phyloP scores from a whole-genome alignment of 2,113 vertebrate species.

The Engystomops pustulosus region DNA sequence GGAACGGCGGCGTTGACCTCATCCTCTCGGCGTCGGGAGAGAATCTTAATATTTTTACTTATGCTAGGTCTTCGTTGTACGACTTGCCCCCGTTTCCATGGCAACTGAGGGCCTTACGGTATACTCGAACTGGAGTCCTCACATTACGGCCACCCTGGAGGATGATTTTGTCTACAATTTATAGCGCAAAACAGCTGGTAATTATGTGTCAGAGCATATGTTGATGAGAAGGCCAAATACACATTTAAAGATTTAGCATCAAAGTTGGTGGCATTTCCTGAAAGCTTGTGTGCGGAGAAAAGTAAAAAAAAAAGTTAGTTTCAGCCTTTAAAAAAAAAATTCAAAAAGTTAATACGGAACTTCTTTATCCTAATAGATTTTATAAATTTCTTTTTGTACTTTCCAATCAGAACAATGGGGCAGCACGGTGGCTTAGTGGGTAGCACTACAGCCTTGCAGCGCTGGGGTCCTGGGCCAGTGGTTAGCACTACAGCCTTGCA shows the following conservation, averaged over 20 bases:
- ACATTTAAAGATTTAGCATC: conserved; percentile 61
- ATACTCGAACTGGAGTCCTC: conserved; percentile 61
- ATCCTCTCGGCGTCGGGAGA: conserved; percentile 78
- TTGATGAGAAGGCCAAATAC: conserved; percentile 63
- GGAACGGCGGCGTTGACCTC: conserved; percentile 79
- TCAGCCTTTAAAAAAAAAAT: neutral
- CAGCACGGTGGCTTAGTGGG: no score
- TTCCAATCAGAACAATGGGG: no score
- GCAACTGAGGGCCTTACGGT: conserved; percentile 62
- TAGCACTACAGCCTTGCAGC: no score
- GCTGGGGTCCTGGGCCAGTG: no score
- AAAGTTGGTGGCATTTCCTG: conserved; percentile 53
- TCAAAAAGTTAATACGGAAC: no score
- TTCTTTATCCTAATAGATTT: no score
- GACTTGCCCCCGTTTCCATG: conserved; percentile 67
- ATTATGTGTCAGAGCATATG: conserved; percentile 63
- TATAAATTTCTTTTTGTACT: no score
- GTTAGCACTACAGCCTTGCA: no score
- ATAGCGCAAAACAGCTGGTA: conserved; percentile 62
- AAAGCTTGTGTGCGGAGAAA: conserved; percentile 30
- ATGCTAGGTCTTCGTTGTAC: conserved; percentile 67
- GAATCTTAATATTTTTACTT: conserved; percentile 72
- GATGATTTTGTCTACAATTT: conserved; percentile 65
- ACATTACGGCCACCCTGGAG: conserved; percentile 65
- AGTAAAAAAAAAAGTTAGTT: no score